Conservation (phyloP, 2,797 vertebrate species). For the Erpetoichthys calabaricus region DNA sequence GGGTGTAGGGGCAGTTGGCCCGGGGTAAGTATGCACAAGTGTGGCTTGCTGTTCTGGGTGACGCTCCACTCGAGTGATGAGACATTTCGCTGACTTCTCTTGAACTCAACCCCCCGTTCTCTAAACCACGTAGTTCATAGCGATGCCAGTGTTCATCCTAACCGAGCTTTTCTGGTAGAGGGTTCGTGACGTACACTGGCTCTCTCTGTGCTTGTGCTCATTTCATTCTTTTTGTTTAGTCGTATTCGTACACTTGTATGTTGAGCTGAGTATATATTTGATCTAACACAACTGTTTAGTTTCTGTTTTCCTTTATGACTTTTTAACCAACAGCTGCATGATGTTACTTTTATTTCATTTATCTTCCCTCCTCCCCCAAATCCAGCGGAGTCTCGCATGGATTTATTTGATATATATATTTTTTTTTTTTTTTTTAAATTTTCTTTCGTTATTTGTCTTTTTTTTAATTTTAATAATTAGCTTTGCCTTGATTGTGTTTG, state of each 20-base stretch:
- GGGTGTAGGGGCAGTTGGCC: background rate
- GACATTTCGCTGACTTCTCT: slow-evolving; percentile 73
- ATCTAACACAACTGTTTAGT: too few relatives aligned
- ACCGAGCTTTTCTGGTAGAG: slow-evolving; percentile 65
- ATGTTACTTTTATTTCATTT: slow-evolving; percentile 6
- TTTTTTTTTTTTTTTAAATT: slow-evolving; percentile 67
- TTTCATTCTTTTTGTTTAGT: slow-evolving; percentile 43
- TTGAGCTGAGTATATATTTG: too few relatives aligned
- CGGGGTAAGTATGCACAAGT: background rate
- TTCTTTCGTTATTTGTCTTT: slow-evolving; percentile 41
- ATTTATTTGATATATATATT: slow-evolving; percentile 51
- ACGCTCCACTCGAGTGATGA: slow-evolving; percentile 46
- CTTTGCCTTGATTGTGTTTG: slow-evolving; percentile 78
- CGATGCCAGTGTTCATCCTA: slow-evolving; percentile 79
- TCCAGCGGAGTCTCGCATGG: too few relatives aligned
- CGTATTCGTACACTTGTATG: too few relatives aligned
- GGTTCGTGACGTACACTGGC: slow-evolving; percentile 77
- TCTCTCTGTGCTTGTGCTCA: slow-evolving; percentile 78
- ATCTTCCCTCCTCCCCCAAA: slow-evolving; percentile 6
- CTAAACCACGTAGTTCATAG: slow-evolving; percentile 68
- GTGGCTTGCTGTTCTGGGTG: slow-evolving; percentile 9
- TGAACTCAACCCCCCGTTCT: slow-evolving; percentile 63
- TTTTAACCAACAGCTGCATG: slow-evolving; percentile 66
- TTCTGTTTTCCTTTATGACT: slow-evolving; percentile 55
- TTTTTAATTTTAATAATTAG: slow-evolving; percentile 33